Conservation (phyloP, 2,888 invertebrate genomes). For the Altica lythri region DNA sequence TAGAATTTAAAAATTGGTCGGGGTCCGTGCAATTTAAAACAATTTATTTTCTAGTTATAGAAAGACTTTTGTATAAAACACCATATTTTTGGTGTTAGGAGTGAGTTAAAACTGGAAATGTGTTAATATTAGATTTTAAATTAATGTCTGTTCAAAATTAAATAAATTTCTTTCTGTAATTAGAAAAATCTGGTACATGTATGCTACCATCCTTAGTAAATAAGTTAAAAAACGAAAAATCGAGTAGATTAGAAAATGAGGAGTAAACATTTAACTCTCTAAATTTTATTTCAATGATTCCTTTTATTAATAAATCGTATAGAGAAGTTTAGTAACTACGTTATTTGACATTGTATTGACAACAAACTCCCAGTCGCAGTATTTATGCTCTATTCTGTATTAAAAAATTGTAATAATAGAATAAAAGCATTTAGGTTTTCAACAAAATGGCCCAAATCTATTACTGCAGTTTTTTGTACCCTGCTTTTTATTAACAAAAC, state of each 20-base stretch:
- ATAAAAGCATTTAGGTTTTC: too few species aligned
- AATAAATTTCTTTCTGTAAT: constrained; percentile 8
- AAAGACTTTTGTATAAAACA: background rate
- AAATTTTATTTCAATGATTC: constrained; percentile 8
- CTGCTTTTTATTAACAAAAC: too few species aligned
- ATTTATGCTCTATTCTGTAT: too few species aligned
- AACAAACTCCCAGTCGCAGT: too few species aligned
- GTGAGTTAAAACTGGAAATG: too few species aligned
- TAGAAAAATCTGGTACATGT: constrained; percentile 27
- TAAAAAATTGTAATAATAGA: too few species aligned
- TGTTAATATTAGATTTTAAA: background rate
- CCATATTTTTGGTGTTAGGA: background rate
- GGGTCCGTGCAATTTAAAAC: constrained; percentile 49
- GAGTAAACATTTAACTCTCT: constrained; percentile 9
- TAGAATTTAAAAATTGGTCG: constrained; percentile 44
- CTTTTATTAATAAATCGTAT: constrained; percentile 2
- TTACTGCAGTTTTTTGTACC: too few species aligned
- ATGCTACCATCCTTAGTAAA: constrained; percentile 16
- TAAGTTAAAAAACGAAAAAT: constrained; percentile 18
- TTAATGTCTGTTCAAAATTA: background rate
- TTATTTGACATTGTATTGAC: too few species aligned
- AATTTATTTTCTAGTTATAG: constrained; percentile 25
- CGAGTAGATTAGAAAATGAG: constrained; percentile 17
- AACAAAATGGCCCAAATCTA: too few species aligned
- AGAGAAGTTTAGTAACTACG: too few species aligned